phyloP scores from a whole-genome alignment of 2,113 vertebrate genomes.

The Takifugu flavidus region DNA sequence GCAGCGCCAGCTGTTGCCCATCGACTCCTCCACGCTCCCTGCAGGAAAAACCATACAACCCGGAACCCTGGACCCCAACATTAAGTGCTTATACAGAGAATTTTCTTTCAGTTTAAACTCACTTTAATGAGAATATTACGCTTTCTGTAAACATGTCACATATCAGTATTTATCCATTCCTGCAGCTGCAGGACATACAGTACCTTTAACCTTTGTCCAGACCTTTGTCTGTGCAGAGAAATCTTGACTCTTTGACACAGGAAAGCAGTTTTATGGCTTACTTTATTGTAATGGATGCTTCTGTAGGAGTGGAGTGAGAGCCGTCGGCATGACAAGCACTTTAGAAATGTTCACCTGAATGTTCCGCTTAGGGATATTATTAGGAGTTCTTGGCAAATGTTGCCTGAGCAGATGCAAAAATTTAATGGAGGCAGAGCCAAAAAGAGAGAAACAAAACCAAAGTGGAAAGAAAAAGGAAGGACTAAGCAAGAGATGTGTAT shows the following conservation, averaged over 20 bases:
- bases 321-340: constrained; percentile 41
- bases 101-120: too few species aligned
- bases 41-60: too few species aligned
- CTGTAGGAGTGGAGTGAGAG: constrained; percentile 19
- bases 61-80: too few species aligned
- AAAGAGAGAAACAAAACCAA: constrained; percentile 1
- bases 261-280: constrained; percentile 15
- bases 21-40: too few species aligned
- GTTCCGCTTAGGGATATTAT: constrained; percentile 12
- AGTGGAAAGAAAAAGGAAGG: constrained; percentile 6
- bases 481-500: constrained; percentile 27
- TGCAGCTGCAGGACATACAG: neutral
- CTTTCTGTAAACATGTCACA: too few species aligned
- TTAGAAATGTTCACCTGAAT: constrained; percentile 33
- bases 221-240: constrained; percentile 9
- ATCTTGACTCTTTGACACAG: constrained; percentile 14
- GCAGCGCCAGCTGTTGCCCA: too few species aligned
- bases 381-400: constrained; percentile 14
- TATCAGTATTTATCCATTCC: too few species aligned
- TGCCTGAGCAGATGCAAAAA: constrained; percentile 5
- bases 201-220: neutral
- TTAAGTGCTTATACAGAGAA: too few species aligned
- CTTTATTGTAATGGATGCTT: constrained; percentile 24
- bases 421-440: neutral
- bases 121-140: too few species aligned